phyloP scores from a whole-genome alignment of 2,113 vertebrate species.

The Crotalus viridis region DNA sequence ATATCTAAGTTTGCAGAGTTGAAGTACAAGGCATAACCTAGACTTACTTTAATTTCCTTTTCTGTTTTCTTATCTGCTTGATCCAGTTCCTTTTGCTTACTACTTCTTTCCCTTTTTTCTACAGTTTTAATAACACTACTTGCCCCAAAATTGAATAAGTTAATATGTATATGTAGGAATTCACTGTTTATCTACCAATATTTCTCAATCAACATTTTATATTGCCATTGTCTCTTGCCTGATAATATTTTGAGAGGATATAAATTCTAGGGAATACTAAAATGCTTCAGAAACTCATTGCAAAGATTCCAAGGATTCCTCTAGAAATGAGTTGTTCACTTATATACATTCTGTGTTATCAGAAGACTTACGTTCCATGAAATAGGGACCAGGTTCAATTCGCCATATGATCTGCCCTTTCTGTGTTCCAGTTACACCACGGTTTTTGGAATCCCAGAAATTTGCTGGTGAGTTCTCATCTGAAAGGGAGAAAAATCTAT shows the following conservation, averaged over 20 bases:
- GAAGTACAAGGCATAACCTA: background rate
- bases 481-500: constrained; percentile 59
- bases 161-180: background rate
- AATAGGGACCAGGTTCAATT: constrained; percentile 94
- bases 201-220: background rate
- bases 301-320: background rate
- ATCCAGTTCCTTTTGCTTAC: background rate
- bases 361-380: constrained; percentile 90
- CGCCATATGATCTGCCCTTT: constrained; percentile 97
- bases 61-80: background rate
- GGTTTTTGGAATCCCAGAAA: constrained; percentile 98
- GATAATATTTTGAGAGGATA: background rate
- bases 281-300: background rate
- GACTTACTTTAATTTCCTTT: background rate
- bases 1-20: background rate
- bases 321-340: background rate
- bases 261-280: background rate
- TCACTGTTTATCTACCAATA: background rate
- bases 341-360: background rate
- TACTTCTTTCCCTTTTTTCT: background rate
- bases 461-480: constrained; percentile 97
- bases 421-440: constrained; percentile 95
- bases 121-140: background rate
- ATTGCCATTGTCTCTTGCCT: too few relatives aligned
- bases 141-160: background rate